Percentiles rank a stretch among this genome's conserved stretches.
phyloP scores from a whole-genome alignment of 2,797 vertebrate genomes.

The Sebastes steindachneri region DNA sequence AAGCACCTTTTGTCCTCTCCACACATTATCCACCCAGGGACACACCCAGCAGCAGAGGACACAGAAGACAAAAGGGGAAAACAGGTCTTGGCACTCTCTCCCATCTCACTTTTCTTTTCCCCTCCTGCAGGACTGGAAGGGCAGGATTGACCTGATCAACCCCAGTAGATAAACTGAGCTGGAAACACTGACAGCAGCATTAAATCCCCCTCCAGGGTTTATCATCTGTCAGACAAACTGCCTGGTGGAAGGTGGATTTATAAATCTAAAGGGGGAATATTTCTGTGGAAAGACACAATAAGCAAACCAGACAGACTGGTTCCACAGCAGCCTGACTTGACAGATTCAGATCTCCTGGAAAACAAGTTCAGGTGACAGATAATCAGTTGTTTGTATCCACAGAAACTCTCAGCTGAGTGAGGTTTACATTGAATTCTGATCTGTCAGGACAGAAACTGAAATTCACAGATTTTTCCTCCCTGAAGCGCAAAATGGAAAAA shows the following conservation, averaged over 20 bases:
- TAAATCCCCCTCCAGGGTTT: neutral
- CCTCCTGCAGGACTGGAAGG: constrained; percentile 30
- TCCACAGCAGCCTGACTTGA: neutral
- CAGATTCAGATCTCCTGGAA: neutral
- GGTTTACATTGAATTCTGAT: too few relatives aligned
- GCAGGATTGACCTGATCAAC: constrained; percentile 33
- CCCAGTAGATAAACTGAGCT: neutral
- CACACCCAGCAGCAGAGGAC: constrained; percentile 18
- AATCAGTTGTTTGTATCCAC: neutral
- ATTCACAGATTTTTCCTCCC: neutral
- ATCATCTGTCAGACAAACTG: neutral
- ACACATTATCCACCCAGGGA: neutral
- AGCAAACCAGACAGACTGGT: constrained; percentile 15
- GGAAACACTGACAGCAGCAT: neutral
- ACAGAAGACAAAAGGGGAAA: neutral
- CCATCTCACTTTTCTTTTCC: neutral
- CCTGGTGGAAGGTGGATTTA: neutral
- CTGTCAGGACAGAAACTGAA: neutral
- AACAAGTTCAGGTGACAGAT: neutral
- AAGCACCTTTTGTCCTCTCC: neutral
- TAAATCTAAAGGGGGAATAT: neutral
- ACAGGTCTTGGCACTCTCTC: constrained; percentile 16
- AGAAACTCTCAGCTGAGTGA: neutral
- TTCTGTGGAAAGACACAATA: neutral
- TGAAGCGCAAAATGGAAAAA: neutral